A percentile compares a stretch with the other conserved stretches of the same genome.
These are phyloP conservation scores for Peromyscus polionotus DNA, from an alignment of 2,113 vertebrate genomes.

Conservation along the genomic window DNA sequence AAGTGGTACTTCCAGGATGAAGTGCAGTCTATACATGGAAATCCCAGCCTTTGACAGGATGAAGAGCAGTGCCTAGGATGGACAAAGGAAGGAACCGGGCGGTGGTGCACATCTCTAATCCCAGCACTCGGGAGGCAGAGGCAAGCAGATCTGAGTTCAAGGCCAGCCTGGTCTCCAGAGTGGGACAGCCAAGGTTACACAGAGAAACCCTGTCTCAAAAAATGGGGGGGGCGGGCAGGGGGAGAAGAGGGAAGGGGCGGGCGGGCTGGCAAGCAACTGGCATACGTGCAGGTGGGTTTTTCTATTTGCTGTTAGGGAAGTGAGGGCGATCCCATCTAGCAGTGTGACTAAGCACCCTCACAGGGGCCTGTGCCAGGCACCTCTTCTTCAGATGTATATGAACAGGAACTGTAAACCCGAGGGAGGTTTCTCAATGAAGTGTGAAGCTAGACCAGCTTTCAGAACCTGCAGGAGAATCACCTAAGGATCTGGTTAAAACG, in stretches of 20 bases:
- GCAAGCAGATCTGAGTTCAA: not conserved
- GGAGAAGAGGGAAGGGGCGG: too few species aligned
- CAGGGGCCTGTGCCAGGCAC: not conserved
- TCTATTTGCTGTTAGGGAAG: conserved; percentile 14
- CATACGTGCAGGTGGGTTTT: not conserved
- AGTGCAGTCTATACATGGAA: not conserved
- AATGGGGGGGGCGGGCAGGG: too few species aligned
- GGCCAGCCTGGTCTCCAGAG: too few species aligned
- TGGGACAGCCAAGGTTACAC: too few species aligned
- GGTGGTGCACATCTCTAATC: not conserved
- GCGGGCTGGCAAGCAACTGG: not conserved
- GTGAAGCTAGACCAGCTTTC: not conserved
- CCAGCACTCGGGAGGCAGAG: not conserved
- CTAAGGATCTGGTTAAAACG: not conserved
- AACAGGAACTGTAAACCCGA: not conserved
- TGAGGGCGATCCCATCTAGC: not conserved
- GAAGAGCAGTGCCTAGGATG: not conserved
- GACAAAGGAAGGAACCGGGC: not conserved
- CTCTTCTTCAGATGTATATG: not conserved
- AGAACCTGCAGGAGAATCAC: not conserved
- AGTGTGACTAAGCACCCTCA: not conserved
- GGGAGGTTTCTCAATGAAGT: not conserved
- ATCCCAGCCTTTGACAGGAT: not conserved
- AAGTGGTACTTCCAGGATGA: not conserved
- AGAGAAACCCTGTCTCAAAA: too few species aligned